These are phyloP conservation scores for Amphimallon solstitiale DNA, from an alignment of 2,888 invertebrate genomes.

Conservation along the genomic window DNA sequence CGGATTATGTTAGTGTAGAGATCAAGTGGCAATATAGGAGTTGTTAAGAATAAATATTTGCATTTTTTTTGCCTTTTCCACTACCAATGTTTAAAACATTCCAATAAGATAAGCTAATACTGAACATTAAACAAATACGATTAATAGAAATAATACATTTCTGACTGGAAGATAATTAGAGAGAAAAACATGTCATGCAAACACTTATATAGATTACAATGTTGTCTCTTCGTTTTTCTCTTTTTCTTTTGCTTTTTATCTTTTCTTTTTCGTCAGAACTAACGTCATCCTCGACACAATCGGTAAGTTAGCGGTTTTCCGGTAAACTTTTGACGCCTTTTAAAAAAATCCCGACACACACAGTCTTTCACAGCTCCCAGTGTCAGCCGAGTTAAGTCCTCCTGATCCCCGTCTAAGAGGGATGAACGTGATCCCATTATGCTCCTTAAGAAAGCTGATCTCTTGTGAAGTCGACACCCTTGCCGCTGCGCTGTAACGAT, in stretches of 20 bases:
- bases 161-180: too few species aligned
- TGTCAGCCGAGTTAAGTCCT: conserved; percentile 54
- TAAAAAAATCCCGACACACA: conserved; percentile 30
- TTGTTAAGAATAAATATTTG: too few species aligned
- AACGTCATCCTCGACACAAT: background rate
- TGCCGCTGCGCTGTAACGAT: conserved; percentile 59
- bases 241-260: background rate
- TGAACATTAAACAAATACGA: too few species aligned
- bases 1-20: too few species aligned
- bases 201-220: background rate
- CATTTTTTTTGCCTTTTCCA: too few species aligned
- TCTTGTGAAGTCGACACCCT: conserved; percentile 62
- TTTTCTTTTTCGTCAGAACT: background rate
- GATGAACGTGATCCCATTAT: conserved; percentile 65
- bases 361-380: conserved; percentile 1
- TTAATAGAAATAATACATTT: too few species aligned
- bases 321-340: conserved; percentile 13
- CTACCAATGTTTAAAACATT: too few species aligned
- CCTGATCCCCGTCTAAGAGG: conserved; percentile 62
- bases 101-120: too few species aligned
- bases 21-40: too few species aligned
- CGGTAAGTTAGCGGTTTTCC: conserved; percentile 11
- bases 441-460: conserved; percentile 64
- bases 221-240: background rate
- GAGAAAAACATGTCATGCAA: too few species aligned